Evolutionary conservation across 2,888 invertebrate genomes (phyloP), one percentile per base, ranked within the genome.

Genomic region (Volucella zonaria): DNA sequence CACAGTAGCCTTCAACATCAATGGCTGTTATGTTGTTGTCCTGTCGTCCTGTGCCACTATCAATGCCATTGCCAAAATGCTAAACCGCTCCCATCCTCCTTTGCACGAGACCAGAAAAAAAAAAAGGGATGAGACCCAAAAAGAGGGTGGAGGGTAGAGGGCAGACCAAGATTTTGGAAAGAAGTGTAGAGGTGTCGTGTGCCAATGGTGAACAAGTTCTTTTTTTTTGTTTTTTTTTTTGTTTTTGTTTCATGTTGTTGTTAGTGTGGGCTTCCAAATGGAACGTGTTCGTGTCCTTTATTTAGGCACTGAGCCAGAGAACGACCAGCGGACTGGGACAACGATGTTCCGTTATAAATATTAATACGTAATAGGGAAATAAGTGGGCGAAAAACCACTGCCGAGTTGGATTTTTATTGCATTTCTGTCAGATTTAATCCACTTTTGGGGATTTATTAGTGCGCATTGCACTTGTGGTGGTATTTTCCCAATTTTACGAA

Each of bases 351-450:
- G 73, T 79, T 79, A 74, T 79, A 67, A 79, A 74, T 67, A 79
- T 79, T 74, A 79, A 74, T 67, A 79, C 61, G 74, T 79, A 79
- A 79, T 67, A 79, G 67, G 54, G 67, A 68, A 74, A 74, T 74
- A 80, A 80, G 79, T 74, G 67, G 79, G 67, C 52, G 56, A 61
- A 67, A 74, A 80, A 74, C 74, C 79, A 74, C 74, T 61, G 74
- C 67, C 23, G 67, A 49, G 74, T 49, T 67, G 61, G 61, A 74
- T 49, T 80, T 80, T 74, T 74, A 74, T 80, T 80, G 79, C 67
- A 80, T 74, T 68, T 54, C 74, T 80, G 74, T 68, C 67, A 80
- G 79, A 80, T 74, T 80, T 74, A 68, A 80, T 80, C 54, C 67
- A 74, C 79, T 68, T 31, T 68, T 54, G 6, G 42, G 61, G 74